Base-by-base conservation (phyloP, 2,888 invertebrate genomes). In the Isoperla grammatica region DNA sequence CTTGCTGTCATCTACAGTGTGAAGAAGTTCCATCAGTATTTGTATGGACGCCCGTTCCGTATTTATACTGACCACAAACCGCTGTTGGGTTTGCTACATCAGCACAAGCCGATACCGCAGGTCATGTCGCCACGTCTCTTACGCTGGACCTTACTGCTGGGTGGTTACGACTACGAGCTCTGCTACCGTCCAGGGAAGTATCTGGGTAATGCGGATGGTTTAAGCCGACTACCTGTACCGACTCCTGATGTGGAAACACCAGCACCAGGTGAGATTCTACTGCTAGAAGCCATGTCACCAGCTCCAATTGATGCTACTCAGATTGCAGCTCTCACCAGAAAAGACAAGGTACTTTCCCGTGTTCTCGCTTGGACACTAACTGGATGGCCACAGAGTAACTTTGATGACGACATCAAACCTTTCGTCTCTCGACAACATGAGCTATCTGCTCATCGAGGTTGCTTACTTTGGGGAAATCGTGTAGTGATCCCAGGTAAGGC, bases 1-100 rank as follows among this genome's bases (percentile, higher is more conserved):
- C 65, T 72, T 23, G 65, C 68, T 15, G 63, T 75, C 1, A 64
- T 73, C n/a, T 74, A 67, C 61, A 72, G 71, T 2, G 67, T 74
- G 1, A 67, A 68, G 45, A 68, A 70, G 63, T 76, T 74, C 65
- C 69, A 72, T 57, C 65, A 71, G 19, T 76, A 70, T 61, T 15
- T 75, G 0, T 45, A 19, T 61, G 75, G 74, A 2, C 61, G 64
- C 9, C 60, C 62, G 43, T 68, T 70, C 42, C 63, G 45, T 9
- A 22, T 69, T 1, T 46, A 65, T 9, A 68, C 68, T 1, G 68
- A 69, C 55, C 65, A 69, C 46, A 65, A 67, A 20, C 64, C 69
- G 0, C 42, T 69, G 8, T 43, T 59, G 0, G 65, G 66, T 40
- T 64, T 67, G 11, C 20, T 23, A 9, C n/a, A n/a, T 15, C 20